A percentile compares a stretch with the other conserved stretches of the same genome.
These are phyloP conservation scores for Trogon melanurus DNA, from an alignment of 2,113 vertebrate genomes.

Conservation along the genomic window DNA sequence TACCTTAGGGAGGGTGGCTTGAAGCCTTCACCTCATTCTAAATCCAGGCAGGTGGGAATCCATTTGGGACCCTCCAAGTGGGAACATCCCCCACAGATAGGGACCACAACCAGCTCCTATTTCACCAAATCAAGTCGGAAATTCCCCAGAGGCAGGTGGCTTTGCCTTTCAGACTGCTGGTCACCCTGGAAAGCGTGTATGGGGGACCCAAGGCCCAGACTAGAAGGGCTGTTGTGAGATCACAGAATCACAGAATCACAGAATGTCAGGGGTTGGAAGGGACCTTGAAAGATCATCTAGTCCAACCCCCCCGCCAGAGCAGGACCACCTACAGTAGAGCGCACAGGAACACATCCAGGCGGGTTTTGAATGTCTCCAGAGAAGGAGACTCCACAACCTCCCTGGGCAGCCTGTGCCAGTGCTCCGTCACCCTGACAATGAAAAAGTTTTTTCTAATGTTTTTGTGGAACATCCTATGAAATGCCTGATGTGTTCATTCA, in stretches of 20 bases:
- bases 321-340: too few relatives aligned
- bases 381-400: too few relatives aligned
- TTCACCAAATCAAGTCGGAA: not conserved
- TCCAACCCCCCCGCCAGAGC: too few relatives aligned
- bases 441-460: too few relatives aligned
- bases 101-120: not conserved
- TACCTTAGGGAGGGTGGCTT: not conserved
- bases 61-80: not conserved
- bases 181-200: not conserved
- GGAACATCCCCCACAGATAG: not conserved
- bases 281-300: too few relatives aligned
- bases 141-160: not conserved
- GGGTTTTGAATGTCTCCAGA: too few relatives aligned
- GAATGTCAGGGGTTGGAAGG: too few relatives aligned
- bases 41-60: not conserved
- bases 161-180: not conserved
- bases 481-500: fast-evolving
- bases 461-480: too few relatives aligned
- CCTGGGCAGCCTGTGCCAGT: too few relatives aligned
- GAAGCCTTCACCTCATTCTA: not conserved
- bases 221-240: not conserved
- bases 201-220: not conserved
- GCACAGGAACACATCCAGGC: too few relatives aligned
- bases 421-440: too few relatives aligned
- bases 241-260: too few relatives aligned